Conservation (phyloP, 2,888 invertebrate genomes). For the Allygus modestus region DNA sequence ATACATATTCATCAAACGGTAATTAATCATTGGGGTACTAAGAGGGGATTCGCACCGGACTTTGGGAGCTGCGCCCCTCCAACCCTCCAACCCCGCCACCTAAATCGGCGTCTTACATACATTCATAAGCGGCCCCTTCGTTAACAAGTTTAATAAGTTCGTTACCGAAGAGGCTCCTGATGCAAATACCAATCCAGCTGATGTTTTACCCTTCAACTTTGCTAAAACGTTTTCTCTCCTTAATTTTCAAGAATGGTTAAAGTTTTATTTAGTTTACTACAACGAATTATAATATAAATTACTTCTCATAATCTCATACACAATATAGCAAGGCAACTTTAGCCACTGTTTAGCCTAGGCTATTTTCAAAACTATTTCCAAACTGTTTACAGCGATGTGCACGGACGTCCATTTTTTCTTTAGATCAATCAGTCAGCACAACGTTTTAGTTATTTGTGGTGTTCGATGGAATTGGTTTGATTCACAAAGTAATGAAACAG, state of each 20-base stretch:
- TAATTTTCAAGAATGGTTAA: not conserved
- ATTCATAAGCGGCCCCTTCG: conserved; percentile 31
- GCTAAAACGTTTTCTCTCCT: not conserved
- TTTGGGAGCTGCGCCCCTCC: not conserved
- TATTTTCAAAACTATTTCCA: too few species aligned
- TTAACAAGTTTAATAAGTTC: conserved; percentile 33
- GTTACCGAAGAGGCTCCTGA: conserved; percentile 25
- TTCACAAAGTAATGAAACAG: too few species aligned
- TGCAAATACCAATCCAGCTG: conserved; percentile 13
- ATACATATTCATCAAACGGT: conserved; percentile 65
- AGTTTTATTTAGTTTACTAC: too few species aligned
- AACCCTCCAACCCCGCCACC: not conserved
- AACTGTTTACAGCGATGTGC: too few species aligned
- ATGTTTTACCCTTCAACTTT: conserved; percentile 4
- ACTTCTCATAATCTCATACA: too few species aligned
- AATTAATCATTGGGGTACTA: conserved; percentile 64
- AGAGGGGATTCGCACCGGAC: conserved; percentile 59
- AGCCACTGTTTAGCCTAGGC: too few species aligned
- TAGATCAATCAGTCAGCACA: too few species aligned
- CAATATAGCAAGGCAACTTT: too few species aligned
- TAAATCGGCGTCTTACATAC: conserved; percentile 22
- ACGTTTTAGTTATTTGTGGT: too few species aligned
- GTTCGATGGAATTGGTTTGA: too few species aligned
- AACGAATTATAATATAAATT: too few species aligned
- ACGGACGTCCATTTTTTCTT: too few species aligned